Base-by-base conservation (phyloP, 2,797 vertebrate genomes). In the Prunella strophiata region DNA sequence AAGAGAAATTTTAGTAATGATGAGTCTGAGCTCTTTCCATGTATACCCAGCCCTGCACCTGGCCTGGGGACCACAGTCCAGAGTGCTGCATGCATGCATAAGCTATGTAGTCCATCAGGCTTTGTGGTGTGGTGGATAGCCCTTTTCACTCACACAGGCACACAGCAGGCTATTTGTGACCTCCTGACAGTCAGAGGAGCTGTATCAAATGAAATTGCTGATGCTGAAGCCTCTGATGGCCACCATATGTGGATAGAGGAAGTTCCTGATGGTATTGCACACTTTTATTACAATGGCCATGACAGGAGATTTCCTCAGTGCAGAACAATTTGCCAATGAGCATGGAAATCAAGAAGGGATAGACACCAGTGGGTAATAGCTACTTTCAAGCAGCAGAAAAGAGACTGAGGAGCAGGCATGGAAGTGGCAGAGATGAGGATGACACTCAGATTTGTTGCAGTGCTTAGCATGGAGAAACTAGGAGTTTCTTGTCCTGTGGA, bases 221-320 rank as follows among this genome's bases (percentile, higher is more conserved):
- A 74, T 93, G 75, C 68, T 7, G 38, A 72, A 91, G 38, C 36
- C 89, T 91, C 93, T 96, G 88, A 88, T 96, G 95, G 93, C 59
- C 76, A 62, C 94, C 96, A 95, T 91, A 96, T 94, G 95, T 91
- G 77, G 48, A 62, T 42, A 95, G 77, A 94, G 93, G 95, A 96
- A 96, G 91, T 91, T 95, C 47, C 85, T 90, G 77, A 82, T 90
- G 91, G 76, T 90, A 86, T 86, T 38, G 3, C 63, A 76, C 45
- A 52, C 70, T 95, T 96, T 96, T 92, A 91, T 94, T 94, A 19
- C 83, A 67, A 16, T 76, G 88, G 67, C 80, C 71, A 29, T 47
- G 74, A 88, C 59, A 91, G 79, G 88, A 93, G 54, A 91, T 91
- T 94, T 96, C 83, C 85, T 95, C 55, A 75, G 11, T 19, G n/a